Percentiles rank a stretch among this genome's conserved stretches.
Conservation (phyloP, 2,888 invertebrate genomes). For the Chrysopilus asiliformis region DNA sequence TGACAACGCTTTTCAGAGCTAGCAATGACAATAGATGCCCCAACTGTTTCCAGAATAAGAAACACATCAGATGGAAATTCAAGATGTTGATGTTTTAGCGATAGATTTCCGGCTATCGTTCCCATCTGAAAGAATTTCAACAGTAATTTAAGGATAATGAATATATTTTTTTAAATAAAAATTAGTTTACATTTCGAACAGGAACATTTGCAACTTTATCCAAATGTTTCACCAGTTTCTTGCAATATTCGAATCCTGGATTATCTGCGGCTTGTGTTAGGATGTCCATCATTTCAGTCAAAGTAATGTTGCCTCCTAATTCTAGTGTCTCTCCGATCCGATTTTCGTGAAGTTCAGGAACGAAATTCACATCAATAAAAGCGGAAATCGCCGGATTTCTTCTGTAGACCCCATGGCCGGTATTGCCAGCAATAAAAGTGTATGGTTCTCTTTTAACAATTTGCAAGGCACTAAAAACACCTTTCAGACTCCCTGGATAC, state of each 20-base stretch:
- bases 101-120: conserved; percentile 51
- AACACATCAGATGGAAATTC: conserved; percentile 54
- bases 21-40: conserved; percentile 31
- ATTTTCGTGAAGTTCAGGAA: conserved; percentile 42
- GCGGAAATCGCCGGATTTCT: conserved; percentile 29
- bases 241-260: conserved; percentile 39
- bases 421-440: conserved; percentile 60
- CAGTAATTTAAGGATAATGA: background rate
- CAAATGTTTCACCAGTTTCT: conserved; percentile 40
- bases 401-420: conserved; percentile 51
- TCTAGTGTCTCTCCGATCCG: conserved; percentile 34
- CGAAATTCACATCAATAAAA: conserved; percentile 49
- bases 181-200: conserved; percentile 43
- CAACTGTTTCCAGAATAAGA: conserved; percentile 26
- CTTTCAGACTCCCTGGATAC: conserved; percentile 6
- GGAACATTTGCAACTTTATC: conserved; percentile 43
- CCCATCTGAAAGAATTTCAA: conserved; percentile 35
- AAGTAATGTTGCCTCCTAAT: conserved; percentile 45
- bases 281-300: conserved; percentile 36
- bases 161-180: conserved; percentile 11
- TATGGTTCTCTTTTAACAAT: conserved; percentile 36
- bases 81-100: conserved; percentile 46
- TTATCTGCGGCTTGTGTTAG: conserved; percentile 29
- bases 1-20: conserved; percentile 9
- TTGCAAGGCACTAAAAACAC: conserved; percentile 7